Evolutionary conservation across 2,888 invertebrate genomes (phyloP), one percentile per base, ranked within the genome.

Genomic region (Napeogenes inachia): DNA sequence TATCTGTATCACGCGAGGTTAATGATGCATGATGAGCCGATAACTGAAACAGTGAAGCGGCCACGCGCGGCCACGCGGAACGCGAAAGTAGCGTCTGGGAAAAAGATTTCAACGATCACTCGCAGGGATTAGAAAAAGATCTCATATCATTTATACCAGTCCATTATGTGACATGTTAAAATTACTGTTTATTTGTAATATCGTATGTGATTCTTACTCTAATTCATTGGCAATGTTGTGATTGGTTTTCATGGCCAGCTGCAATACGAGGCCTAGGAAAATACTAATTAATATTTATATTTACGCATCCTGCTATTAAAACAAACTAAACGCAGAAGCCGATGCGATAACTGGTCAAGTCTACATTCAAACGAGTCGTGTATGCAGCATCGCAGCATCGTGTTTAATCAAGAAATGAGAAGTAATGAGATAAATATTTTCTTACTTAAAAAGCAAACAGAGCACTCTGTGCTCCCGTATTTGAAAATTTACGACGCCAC

Each of bases 61-160:
- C 83, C 76, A 75, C 73, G 84, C 77, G 72, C 81, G 75, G 67
- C 83, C 76, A 75, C 73, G 84, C 77, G 75, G 78, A 81, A 85
- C 87, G 84, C 80, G 88, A 88, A 88, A 89, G 87, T 87, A 74
- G 21, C 21, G 21, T 77, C 76, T 69, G 58, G 56, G 58, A 72
- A 70, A 74, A 69, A 67, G 67, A 69, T 69, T 67, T 69, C 69
- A 66, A 69, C 70, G 68, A 66, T 65, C 67, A 68, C 70, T 71
- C 68, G 69, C 63, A 59, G 30, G 30, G 50, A 50, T 30, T 50
- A 50, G 50, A 50, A 50, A 50, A 21, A 8, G 5, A 50, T 21
- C 10, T 30, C 50, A 21, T n/a, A n/a, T n/a, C n/a, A n/a, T n/a
- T n/a, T n/a, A n/a, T n/a, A n/a, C 35, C 35, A 5, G 35, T 4